A percentile compares a stretch with the other conserved stretches of the same genome.
Conservation (phyloP, 2,888 invertebrate species). For the Agrochola circellaris region DNA sequence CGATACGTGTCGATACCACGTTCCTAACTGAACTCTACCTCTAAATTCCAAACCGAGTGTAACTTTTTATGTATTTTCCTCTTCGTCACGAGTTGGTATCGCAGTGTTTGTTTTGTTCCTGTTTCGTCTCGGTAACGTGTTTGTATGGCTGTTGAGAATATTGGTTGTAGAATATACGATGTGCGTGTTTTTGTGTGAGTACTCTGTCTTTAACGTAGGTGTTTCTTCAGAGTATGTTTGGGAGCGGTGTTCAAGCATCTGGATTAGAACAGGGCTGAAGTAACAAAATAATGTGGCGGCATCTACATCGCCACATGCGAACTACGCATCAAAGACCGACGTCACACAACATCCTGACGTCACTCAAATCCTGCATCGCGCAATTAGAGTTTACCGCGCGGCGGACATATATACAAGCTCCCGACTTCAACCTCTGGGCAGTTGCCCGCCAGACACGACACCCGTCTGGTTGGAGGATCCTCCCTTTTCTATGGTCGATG, state of each 20-base stretch:
- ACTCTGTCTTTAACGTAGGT: background rate
- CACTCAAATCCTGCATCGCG: no score
- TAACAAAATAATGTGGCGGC: background rate
- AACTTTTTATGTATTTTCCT: conserved; percentile 37
- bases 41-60: conserved; percentile 10
- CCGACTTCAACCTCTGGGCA: no score
- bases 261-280: background rate
- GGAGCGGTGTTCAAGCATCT: background rate
- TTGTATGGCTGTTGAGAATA: conserved; percentile 26
- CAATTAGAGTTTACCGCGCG: no score
- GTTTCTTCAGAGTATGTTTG: background rate
- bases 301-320: no score
- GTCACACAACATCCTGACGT: no score
- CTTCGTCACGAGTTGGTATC: conserved; percentile 34
- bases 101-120: conserved; percentile 33
- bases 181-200: conserved; percentile 1
- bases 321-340: no score
- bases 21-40: background rate
- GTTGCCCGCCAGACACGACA: no score
- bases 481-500: no score
- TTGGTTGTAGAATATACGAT: conserved; percentile 18
- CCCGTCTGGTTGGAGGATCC: no score
- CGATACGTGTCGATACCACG: background rate
- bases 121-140: conserved; percentile 20
- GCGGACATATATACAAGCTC: no score